These are phyloP conservation scores for Globodera rostochiensis DNA, from an alignment of 1,140 invertebrate genomes.

Conservation along the genomic window DNA sequence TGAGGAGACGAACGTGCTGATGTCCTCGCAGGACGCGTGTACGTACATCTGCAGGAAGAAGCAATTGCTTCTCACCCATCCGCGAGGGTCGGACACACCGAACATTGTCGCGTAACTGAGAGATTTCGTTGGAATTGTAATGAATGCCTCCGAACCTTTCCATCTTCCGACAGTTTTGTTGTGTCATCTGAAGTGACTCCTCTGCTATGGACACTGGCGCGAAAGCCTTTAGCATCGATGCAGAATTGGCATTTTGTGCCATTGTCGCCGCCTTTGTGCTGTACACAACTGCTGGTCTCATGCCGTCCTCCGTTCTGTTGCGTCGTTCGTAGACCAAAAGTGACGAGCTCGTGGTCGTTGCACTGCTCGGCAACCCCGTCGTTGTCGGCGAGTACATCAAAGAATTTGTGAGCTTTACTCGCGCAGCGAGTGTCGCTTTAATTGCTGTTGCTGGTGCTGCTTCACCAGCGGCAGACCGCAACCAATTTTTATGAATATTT, in stretches of 20 bases:
- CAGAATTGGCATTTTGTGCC: neutral
- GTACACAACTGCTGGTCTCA: neutral
- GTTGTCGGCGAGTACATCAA: too few species aligned
- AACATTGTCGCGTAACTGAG: conserved; percentile 46
- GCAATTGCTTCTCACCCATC: conserved; percentile 46
- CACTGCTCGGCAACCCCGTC: too few species aligned
- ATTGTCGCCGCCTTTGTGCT: neutral
- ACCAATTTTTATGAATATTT: too few species aligned
- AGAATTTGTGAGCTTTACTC: too few species aligned
- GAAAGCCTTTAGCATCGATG: neutral
- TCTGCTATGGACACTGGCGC: too few species aligned
- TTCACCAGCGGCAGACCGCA: too few species aligned
- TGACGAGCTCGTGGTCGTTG: too few species aligned
- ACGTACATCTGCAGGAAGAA: conserved; percentile 46
- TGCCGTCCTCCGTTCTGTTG: neutral
- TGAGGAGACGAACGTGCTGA: conserved; percentile 49
- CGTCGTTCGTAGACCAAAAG: too few species aligned
- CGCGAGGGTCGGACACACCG: conserved; percentile 42
- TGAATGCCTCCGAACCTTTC: neutral
- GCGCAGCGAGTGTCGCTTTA: too few species aligned
- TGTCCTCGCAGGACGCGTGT: conserved; percentile 41
- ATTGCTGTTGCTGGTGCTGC: too few species aligned
- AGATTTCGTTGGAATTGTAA: neutral
- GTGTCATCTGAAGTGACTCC: conserved; percentile 42
- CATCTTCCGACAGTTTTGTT: conserved; percentile 47